A percentile compares a stretch with the other conserved stretches of the same genome.
phyloP scores from a whole-genome alignment of 2,888 invertebrate genomes.

The Brachyptera risi region DNA sequence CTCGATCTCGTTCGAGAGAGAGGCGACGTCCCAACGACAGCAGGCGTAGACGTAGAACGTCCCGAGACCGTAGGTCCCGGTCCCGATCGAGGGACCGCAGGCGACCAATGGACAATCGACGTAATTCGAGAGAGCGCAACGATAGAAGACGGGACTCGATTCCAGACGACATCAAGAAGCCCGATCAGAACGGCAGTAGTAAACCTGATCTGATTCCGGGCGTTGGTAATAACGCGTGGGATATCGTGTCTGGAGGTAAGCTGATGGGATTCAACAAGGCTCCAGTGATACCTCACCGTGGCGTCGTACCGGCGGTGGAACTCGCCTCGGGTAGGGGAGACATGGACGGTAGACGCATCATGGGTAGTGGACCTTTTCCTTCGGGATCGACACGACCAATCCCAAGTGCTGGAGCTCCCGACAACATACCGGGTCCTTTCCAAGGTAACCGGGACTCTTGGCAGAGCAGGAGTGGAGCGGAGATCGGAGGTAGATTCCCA shows the following conservation, averaged over 20 bases:
- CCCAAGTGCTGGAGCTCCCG: background rate
- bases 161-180: background rate
- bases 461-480: background rate
- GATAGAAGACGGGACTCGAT: background rate
- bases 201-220: too few species aligned
- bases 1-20: constrained; percentile 19
- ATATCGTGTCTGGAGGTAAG: background rate
- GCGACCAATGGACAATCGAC: background rate
- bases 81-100: background rate
- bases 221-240: background rate
- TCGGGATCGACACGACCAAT: background rate
- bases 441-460: background rate
- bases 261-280: background rate
- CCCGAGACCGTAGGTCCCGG: background rate
- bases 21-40: constrained; percentile 26
- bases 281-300: background rate
- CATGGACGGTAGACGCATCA: constrained; percentile 8
- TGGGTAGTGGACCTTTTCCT: constrained; percentile 4
- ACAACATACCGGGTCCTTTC: background rate
- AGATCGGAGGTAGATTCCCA: background rate
- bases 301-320: background rate
- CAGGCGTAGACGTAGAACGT: background rate
- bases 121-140: background rate
- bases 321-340: background rate
- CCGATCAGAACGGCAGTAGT: background rate